Conservation (phyloP, 2,888 invertebrate genomes). For the Opisthograptis luteolata region DNA sequence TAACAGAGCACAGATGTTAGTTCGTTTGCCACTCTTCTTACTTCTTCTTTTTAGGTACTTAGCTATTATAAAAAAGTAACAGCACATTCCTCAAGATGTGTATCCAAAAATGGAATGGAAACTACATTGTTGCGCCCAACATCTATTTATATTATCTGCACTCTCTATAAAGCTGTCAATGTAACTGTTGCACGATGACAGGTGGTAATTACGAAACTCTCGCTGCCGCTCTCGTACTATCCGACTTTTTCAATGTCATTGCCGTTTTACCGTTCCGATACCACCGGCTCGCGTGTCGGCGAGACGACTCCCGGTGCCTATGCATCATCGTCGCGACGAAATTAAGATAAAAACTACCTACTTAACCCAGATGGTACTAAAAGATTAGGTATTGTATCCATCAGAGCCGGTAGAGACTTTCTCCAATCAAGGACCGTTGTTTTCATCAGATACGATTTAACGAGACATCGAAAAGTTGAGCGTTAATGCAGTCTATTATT, state of each 20-base stretch:
- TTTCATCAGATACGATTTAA: conserved; percentile 30
- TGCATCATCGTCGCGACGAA: conserved; percentile 32
- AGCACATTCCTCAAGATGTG: not conserved
- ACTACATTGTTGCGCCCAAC: conserved; percentile 27
- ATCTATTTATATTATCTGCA: conserved; percentile 42
- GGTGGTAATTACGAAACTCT: conserved; percentile 65
- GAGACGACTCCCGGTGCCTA: conserved; percentile 11
- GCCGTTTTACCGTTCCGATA: conserved; percentile 35
- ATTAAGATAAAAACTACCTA: conserved; percentile 32
- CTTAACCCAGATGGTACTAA: conserved; percentile 37
- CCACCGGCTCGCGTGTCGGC: conserved; percentile 17
- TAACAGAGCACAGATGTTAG: too few species aligned
- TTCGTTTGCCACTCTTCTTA: too few species aligned
- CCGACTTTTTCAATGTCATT: conserved; percentile 62
- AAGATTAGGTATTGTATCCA: conserved; percentile 33
- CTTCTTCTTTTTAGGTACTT: too few species aligned
- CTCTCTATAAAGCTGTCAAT: conserved; percentile 56
- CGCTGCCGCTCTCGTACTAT: conserved; percentile 41
- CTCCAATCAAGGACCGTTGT: conserved; percentile 39
- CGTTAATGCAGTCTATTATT: conserved; percentile 27
- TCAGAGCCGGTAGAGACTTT: conserved; percentile 26
- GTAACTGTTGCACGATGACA: conserved; percentile 55
- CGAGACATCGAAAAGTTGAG: conserved; percentile 24
- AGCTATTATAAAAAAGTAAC: too few species aligned
- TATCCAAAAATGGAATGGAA: conserved; percentile 30